Evolutionary conservation across 2,797 vertebrate genomes (phyloP).

Genomic region (Morelia viridis): DNA sequence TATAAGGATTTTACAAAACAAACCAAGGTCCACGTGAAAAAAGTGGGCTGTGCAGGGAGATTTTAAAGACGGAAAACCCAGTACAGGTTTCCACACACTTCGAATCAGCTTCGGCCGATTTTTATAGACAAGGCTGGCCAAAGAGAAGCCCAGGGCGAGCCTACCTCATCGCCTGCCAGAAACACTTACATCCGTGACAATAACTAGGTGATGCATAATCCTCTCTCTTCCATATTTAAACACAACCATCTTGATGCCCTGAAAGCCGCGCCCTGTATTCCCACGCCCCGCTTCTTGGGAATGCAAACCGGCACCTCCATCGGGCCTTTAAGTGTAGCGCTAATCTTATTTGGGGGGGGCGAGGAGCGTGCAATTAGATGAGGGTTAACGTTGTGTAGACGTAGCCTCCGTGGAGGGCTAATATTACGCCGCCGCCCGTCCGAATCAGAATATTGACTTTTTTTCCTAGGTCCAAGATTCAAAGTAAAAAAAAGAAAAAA

Average conservation of each 20-base stretch:
- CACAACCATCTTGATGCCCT: neutral
- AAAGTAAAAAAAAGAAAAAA: too few species aligned
- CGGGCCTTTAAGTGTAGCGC: neutral
- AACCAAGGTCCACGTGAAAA: neutral
- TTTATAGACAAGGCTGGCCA: neutral
- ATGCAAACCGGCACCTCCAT: neutral
- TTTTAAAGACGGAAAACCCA: neutral
- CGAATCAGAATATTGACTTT: neutral
- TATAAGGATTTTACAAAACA: neutral
- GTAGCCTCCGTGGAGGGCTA: neutral
- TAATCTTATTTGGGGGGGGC: neutral
- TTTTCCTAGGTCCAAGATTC: neutral
- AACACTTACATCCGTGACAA: neutral
- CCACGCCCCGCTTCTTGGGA: too few species aligned
- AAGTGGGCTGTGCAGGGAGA: neutral
- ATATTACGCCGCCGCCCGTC: neutral
- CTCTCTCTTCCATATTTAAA: neutral
- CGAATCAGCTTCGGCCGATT: neutral
- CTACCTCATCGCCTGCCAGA: neutral
- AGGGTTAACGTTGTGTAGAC: neutral
- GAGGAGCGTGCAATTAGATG: neutral
- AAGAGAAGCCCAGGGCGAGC: neutral
- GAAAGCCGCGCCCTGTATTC: neutral
- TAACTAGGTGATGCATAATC: neutral
- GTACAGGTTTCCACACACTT: neutral